phyloP scores from a whole-genome alignment of 2,888 invertebrate species.

The Agrilus cyanescens region DNA sequence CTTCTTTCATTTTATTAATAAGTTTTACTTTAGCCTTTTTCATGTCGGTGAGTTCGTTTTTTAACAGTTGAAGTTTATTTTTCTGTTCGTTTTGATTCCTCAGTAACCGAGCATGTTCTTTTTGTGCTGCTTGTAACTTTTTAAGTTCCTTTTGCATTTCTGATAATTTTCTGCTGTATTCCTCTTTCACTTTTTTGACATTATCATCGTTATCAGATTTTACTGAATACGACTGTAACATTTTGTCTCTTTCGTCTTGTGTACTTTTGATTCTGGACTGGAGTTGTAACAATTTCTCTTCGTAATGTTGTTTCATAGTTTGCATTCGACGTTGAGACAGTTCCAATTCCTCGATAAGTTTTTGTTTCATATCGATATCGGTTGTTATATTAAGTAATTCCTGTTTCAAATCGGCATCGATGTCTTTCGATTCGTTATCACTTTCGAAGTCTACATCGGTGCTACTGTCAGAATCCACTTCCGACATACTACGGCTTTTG shows the following conservation, averaged over 20 bases:
- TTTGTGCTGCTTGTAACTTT: conserved; percentile 73
- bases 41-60: conserved; percentile 67
- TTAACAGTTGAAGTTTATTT: conserved; percentile 57
- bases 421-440: conserved; percentile 42
- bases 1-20: conserved; percentile 88
- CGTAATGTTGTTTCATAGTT: conserved; percentile 80
- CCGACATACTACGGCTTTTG: conserved; percentile 31
- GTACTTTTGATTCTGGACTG: conserved; percentile 78
- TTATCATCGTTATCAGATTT: conserved; percentile 50
- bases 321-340: conserved; percentile 75
- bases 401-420: conserved; percentile 53
- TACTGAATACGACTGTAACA: conserved; percentile 45
- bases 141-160: conserved; percentile 79
- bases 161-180: conserved; percentile 76
- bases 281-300: conserved; percentile 75
- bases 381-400: conserved; percentile 82
- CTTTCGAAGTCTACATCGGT: conserved; percentile 47
- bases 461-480: conserved; percentile 45
- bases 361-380: conserved; percentile 90
- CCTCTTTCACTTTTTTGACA: conserved; percentile 70
- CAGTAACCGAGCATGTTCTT: conserved; percentile 77
- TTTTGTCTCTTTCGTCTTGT: conserved; percentile 82
- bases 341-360: conserved; percentile 88
- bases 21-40: conserved; percentile 76
- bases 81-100: conserved; percentile 69